Evolutionary conservation across 2,113 vertebrate genomes (phyloP), one percentile per base, ranked within the genome.

Genomic region (Reinhardtius hippoglossoides): DNA sequence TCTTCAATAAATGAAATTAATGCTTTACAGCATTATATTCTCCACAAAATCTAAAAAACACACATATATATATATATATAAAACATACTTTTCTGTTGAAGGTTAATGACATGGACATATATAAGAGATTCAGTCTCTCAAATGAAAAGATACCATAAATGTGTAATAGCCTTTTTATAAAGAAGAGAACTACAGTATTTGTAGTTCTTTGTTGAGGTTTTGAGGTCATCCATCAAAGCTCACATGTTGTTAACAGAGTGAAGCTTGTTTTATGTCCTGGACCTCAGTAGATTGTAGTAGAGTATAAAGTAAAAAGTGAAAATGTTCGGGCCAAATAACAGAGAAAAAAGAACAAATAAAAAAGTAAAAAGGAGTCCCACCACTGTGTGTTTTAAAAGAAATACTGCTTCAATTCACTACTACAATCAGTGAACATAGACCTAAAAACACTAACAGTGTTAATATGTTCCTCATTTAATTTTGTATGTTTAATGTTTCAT

Each of bases 21-120:
- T 57, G 59, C 84, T 73, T 73, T 56, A 74, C n/a, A 72, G 67
- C 44, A 59, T 24, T 20, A 77, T 60, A 65, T 73, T 74, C 62
- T 73, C 40, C 69, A 81, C 35, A 68, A 60, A 40, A 56, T 60
- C n/a, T 24, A 55, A 2, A n/a, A 84, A 84, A 76, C 87, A 88
- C 40, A 42, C 77, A 83, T 54, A 85, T 85, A 82, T 31, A 77
- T 79, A 83, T 54, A 85, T 85, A 82, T 31, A 77, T 44, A 50
- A 73, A 77, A 54, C 56, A 68, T n/a, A n/a, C 3, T n/a, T 52
- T 48, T 14, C 37, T 12, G 26, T 70, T 44, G 0, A 76, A 78
- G 46, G 64, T 76, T 15, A 55, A 55, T 23, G 18, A 20, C 16
- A 56, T 56, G 21, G 13, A 24, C 54, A 56, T 24, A 4, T 6